Evolutionary conservation across 2,113 vertebrate genomes (phyloP).

Genomic region (Xiphophorus maculatus): DNA sequence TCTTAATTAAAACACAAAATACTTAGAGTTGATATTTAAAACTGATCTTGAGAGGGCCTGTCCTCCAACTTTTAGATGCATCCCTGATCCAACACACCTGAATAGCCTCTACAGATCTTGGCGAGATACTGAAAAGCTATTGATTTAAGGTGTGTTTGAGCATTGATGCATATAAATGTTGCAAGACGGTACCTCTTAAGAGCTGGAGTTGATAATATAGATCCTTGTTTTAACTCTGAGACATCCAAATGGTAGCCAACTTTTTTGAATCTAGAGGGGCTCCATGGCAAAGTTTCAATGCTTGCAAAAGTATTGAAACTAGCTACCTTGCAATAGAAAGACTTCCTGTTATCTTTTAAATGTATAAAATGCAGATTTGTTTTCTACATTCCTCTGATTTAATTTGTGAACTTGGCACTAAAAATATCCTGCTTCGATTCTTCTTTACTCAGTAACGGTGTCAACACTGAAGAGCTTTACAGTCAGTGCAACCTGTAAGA

Average conservation of each 20-base stretch:
- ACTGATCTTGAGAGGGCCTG: background rate
- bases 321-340: background rate
- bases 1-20: background rate
- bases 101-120: no score
- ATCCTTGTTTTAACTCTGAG: background rate
- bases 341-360: background rate
- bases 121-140: background rate
- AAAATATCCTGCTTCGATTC: background rate
- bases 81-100: no score
- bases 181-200: background rate
- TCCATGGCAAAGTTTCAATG: no score
- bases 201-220: background rate
- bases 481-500: background rate
- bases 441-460: background rate
- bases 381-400: background rate
- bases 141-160: background rate
- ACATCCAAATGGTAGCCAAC: background rate
- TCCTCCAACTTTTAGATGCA: no score
- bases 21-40: background rate
- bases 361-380: no score
- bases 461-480: background rate
- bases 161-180: background rate
- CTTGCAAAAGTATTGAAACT: background rate
- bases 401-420: background rate
- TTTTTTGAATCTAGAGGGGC: background rate